These are phyloP conservation scores for Cygnus olor DNA, from an alignment of 2,797 vertebrate species.

Conservation along the genomic window DNA sequence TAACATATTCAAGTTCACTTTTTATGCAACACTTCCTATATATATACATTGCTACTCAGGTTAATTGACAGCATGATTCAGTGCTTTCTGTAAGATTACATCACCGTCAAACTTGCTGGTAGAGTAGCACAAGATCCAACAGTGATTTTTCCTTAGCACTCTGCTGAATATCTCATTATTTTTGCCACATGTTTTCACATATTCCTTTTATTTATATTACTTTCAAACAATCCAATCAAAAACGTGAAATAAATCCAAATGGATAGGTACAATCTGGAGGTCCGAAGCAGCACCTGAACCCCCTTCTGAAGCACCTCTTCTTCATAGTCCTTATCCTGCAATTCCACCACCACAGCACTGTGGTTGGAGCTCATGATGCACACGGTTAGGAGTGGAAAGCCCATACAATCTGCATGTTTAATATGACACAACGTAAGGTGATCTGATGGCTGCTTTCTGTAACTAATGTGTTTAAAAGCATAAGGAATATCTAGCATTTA, in stretches of 20 bases:
- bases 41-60: background rate
- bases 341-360: background rate
- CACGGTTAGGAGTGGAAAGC: background rate
- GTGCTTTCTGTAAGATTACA: background rate
- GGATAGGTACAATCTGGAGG: background rate
- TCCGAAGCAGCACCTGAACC: background rate
- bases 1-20: background rate
- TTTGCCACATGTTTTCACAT: background rate
- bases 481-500: background rate
- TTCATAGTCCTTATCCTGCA: background rate
- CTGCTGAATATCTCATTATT: background rate
- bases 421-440: background rate
- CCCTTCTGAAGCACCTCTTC: background rate
- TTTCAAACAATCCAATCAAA: background rate
- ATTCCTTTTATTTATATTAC: background rate
- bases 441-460: background rate
- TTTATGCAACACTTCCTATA: conserved; percentile 5
- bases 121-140: background rate
- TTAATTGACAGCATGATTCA: conserved; percentile 18
- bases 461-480: background rate
- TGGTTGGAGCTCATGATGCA: background rate
- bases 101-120: background rate
- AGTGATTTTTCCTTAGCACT: background rate
- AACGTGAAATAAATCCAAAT: background rate
- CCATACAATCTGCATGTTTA: background rate